Evolutionary conservation across 2,888 invertebrate species (phyloP).

Genomic region (Apamea monoglypha): DNA sequence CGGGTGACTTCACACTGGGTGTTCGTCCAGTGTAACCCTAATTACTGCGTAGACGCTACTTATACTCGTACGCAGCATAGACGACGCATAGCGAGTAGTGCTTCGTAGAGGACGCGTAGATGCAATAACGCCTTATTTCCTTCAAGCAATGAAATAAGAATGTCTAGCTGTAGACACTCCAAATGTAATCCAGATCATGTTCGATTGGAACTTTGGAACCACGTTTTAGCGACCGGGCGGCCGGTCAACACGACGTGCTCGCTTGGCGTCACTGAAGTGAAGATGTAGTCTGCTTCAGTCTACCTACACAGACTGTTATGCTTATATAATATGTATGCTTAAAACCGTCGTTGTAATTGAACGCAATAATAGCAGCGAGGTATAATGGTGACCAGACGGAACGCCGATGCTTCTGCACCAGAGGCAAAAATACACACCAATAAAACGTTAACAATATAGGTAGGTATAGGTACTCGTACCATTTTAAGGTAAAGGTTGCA

Average conservation of each 20-base stretch:
- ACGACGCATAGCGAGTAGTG: not conserved
- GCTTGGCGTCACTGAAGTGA: not conserved
- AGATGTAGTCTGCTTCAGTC: not conserved
- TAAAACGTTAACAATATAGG: not conserved
- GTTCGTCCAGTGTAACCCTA: not conserved
- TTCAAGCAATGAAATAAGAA: conserved; percentile 1
- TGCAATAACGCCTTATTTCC: not conserved
- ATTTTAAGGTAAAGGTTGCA: not conserved
- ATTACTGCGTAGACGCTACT: not conserved
- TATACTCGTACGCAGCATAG: not conserved
- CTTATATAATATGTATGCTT: not conserved
- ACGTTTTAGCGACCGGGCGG: not conserved
- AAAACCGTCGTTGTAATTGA: not conserved
- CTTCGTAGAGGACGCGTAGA: not conserved
- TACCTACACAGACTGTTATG: not conserved
- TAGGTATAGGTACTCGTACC: not conserved
- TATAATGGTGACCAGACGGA: not conserved
- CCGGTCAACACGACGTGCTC: not conserved
- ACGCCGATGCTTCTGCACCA: not conserved
- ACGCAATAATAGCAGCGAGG: not conserved
- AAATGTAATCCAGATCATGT: conserved; percentile 1
- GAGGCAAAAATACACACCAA: not conserved
- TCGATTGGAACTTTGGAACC: not conserved
- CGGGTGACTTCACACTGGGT: not conserved
- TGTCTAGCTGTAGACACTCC: not conserved